These are phyloP conservation scores for Cataglyphis rosenhaueri DNA, from an alignment of 2,888 invertebrate species.

Conservation along the genomic window DNA sequence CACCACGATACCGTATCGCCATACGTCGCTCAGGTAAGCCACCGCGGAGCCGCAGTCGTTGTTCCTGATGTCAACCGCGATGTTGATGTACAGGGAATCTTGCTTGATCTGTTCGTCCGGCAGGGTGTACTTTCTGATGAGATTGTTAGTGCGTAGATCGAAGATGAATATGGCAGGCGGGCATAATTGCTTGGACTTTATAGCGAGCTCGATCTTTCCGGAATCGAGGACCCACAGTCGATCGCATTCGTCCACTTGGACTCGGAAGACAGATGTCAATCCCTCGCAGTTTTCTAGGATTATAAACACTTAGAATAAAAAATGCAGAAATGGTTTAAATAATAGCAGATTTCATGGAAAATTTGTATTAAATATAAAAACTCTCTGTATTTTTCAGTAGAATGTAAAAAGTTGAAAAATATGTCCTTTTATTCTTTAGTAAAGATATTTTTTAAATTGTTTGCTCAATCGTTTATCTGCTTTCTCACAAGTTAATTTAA, in stretches of 20 bases:
- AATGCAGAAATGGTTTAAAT: not conserved
- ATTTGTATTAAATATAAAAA: not conserved
- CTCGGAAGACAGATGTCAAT: slow-evolving; percentile 92
- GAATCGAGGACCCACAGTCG: slow-evolving; percentile 93
- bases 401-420: not conserved
- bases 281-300: slow-evolving; percentile 87
- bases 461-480: too few species aligned
- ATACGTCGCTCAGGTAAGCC: slow-evolving; percentile 90
- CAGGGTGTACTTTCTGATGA: slow-evolving; percentile 89
- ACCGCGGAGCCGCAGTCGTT: slow-evolving; percentile 88
- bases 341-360: not conserved
- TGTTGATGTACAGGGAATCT: slow-evolving; percentile 90
- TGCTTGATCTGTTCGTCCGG: slow-evolving; percentile 89
- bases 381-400: not conserved
- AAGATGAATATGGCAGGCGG: slow-evolving; percentile 91
- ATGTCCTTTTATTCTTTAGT: not conserved
- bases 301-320: not conserved
- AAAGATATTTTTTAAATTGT: not conserved
- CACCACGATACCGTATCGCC: slow-evolving; percentile 89
- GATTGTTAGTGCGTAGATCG: slow-evolving; percentile 89
- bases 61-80: slow-evolving; percentile 88
- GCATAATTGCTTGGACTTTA: slow-evolving; percentile 89
- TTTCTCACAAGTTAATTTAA: not conserved
- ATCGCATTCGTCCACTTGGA: slow-evolving; percentile 91
- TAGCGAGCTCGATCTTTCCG: slow-evolving; percentile 90